phyloP scores from a whole-genome alignment of 2,888 invertebrate species.

The Pristionchus fissidentatus region DNA sequence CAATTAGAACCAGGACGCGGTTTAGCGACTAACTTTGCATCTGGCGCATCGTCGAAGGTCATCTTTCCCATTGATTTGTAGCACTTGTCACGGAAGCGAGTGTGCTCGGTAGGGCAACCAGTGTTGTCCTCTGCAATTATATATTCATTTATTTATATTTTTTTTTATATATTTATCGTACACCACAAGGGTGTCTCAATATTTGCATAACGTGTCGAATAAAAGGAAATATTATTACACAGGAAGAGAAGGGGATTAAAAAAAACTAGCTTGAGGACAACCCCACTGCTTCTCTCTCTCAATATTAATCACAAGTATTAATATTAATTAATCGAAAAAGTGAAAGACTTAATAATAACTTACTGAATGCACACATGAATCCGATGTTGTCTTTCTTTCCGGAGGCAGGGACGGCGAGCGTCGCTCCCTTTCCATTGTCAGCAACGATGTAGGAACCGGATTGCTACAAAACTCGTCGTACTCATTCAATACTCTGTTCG shows the following conservation, averaged over 20 bases:
- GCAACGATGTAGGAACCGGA: background rate
- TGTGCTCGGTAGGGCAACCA: background rate
- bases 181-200: too few species aligned
- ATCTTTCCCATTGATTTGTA: background rate
- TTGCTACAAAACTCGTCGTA: slow-evolving; percentile 1
- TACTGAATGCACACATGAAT: slow-evolving; percentile 14
- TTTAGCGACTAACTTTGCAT: too few species aligned
- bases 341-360: background rate
- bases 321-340: background rate
- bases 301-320: background rate
- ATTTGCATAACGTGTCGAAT: background rate
- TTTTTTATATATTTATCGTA: background rate
- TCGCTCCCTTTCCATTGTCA: background rate
- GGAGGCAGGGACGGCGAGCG: background rate
- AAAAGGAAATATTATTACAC: background rate
- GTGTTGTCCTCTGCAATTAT: background rate
- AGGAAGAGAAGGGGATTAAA: too few species aligned
- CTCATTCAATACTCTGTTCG: background rate
- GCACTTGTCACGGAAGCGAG: slow-evolving; percentile 38
- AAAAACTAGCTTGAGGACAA: too few species aligned
- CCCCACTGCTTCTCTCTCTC: background rate
- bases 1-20: too few species aligned
- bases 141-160: background rate
- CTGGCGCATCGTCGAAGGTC: background rate
- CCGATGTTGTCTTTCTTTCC: slow-evolving; percentile 33